Evolutionary conservation across 2,113 vertebrate genomes (phyloP), one percentile per base, ranked within the genome.

Genomic region (Mormyrus lacerda): DNA sequence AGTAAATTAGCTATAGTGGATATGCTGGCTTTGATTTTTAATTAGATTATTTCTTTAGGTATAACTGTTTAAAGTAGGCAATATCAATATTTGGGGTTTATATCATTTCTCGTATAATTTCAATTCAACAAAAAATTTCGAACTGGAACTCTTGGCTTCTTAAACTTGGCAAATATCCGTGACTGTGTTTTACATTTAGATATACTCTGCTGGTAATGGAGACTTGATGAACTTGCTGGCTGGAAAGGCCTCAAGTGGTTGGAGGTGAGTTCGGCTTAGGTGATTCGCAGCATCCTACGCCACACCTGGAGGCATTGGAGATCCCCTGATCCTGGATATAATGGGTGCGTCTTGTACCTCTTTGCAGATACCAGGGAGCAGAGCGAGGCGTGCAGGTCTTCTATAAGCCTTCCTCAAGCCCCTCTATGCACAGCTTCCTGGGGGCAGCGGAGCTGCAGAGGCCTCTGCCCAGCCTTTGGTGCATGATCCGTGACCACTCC

Each of bases 341-440:
- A 86, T 9, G 15, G n/a, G 39, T 69, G 55, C 24, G 2, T 45
- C 51, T 10, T 45, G 10, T 86, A 73, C 15, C 47, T 39, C 15
- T 79, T 5, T 6, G 15, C 87, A 99, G 98, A 9, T 96, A 97
- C 5, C 97, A 97, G 53, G 97, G 97, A 42, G 95, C 95, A 88
- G 97, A 98, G 90, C 95, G 96, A 91, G 96, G 97, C 11, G 94
- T 99, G 90, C 96, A 96, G 27, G 94, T 96, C 35, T 99, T 97
- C 94, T 96, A 98, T 93, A 98, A 96, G 93, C 92, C 96, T 35
- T 97, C 97, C 89, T 96, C 96, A 86, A 96, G 94, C 86, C 93
- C 96, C 7, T 97, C 97, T 6, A 96, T 96, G 85, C 97, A 99
- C 0, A 96, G 97, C 10, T 99, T 99, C 92, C 92, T 99, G 86